Conservation (phyloP, 1,140 invertebrate species). For the Physella acuta region DNA sequence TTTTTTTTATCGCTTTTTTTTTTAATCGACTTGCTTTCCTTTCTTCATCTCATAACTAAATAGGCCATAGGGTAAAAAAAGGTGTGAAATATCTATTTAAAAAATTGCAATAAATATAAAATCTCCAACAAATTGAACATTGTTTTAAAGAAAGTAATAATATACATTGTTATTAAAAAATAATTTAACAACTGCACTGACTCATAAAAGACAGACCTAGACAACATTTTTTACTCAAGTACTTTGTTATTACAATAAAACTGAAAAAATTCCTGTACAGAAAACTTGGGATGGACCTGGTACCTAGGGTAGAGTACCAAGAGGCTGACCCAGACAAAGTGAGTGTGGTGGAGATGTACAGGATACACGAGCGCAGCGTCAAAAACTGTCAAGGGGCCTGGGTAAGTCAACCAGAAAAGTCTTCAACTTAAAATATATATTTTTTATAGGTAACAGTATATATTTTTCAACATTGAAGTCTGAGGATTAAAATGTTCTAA, state of each 20-base stretch:
- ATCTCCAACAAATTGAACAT: too few relatives aligned
- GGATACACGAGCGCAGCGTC: slow-evolving; percentile 65
- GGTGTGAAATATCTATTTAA: too few relatives aligned
- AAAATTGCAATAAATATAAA: too few relatives aligned
- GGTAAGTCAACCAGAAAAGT: slow-evolving; percentile 38
- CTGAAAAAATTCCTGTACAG: slow-evolving; percentile 61
- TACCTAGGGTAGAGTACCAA: slow-evolving; percentile 78
- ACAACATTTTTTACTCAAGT: not conserved
- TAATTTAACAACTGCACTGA: not conserved
- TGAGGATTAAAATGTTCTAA: too few relatives aligned
- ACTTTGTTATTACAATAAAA: not conserved
- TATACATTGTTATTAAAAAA: slow-evolving; percentile 6
- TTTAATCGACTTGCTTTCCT: too few relatives aligned
- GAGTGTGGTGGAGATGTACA: slow-evolving; percentile 84
- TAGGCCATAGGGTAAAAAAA: too few relatives aligned
- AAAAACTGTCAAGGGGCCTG: slow-evolving; percentile 40
- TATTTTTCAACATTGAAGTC: too few relatives aligned
- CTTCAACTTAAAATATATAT: too few relatives aligned
- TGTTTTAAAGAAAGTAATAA: too few relatives aligned
- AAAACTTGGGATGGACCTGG: slow-evolving; percentile 86
- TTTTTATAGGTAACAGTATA: too few relatives aligned
- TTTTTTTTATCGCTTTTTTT: too few relatives aligned
- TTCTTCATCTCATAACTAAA: too few relatives aligned
- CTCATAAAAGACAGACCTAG: not conserved
- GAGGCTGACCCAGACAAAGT: slow-evolving; percentile 86